Base-by-base conservation (phyloP, 2,113 vertebrate genomes). In the Colistium nudipinnis region DNA sequence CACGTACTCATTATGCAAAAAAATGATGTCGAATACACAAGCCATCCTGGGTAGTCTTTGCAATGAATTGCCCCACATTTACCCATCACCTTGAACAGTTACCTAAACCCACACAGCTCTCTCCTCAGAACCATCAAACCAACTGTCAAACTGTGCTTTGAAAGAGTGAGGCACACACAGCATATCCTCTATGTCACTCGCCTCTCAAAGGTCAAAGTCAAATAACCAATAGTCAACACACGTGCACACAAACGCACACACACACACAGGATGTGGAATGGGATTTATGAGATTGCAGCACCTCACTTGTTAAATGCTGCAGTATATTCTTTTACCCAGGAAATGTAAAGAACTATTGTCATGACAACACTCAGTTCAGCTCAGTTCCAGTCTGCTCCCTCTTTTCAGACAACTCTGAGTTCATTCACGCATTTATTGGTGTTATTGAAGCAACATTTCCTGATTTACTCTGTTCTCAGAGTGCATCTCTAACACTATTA, bases 221-320 rank as follows among this genome's bases (percentile, higher is more conserved):
- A 36, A 6, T 13, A 17, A 51, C 6, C 3, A 8, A 38, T 12
- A 38, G 8, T 17, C 39, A 17, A 25, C 49, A 39, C 33, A 8
- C 47, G 43, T 33, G 22, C 28, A 31, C 63, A 55, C 39, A 39
- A 22, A 35, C 27, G 52, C 45, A 35, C 25, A 70, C 53, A 57
- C 24, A 7, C 22, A 66, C 27, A 66, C 24, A 13, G 1, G 22
- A 19, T 19, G 4, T n/a, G 16, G 30, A 30, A 20, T 19, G 5
- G n/a, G 38, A 55, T 71, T 71, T 47, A 70, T 25, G 30, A 47
- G 45, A 30, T 8, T 11, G 52, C 65, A 56, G 25, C 20, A 57
- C 41, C 65, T 62, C 19, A 25, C 51, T 27, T 59, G 64, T 69
- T 35, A 43, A 57, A 19, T 4, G 30, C 35, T 5, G 53, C 45